Evolutionary conservation across 2,113 vertebrate species (phyloP), one percentile per base, ranked within the genome.

Genomic region (Ceyx cyanopectus): DNA sequence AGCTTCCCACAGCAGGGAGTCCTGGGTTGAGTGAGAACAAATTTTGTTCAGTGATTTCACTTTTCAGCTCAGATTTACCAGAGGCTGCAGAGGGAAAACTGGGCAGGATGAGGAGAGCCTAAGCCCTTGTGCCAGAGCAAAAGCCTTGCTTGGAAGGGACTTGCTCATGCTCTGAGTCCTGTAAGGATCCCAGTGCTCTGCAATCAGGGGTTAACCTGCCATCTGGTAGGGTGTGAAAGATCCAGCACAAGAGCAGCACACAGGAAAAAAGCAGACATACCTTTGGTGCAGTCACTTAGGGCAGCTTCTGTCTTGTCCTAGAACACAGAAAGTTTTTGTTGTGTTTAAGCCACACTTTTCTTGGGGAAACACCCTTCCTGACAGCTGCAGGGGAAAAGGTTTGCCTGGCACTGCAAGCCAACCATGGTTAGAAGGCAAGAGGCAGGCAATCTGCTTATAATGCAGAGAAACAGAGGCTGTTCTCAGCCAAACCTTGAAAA

Each of bases 251-350:
- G 53, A 73, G 46, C 48, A 85, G 82, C 86, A 85, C 29, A 68
- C 9, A 58, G 73, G 41, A 76, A 30, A 70, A 48, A 48, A 48
- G 20, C 8, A 51, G 26, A 9, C 74, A n/a, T 97, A 99, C 98
- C 98, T 98, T 98, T 98, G 90, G 97, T 98, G 97, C 98, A 98
- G 95, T 99, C 98, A 95, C 82, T 97, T 85, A 99, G 97, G 69
- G 98, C 98, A 89, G 96, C 90, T 78, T 98, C 98, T 37, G 97
- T 98, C 96, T 98, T 98, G 92, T 98, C 98, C 98, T 99, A 87
- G 79, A 96, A 85, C 90, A 87, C 84, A 96, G 24, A 92, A 27
- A 1, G 62, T 3, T 37, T 56, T 22, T 61, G 50, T 76, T 61
- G 76, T 2, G 29, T 5, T 86, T 57, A 62, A 83, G 26, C 30